phyloP scores from a whole-genome alignment of 2,797 vertebrate genomes.

The Chelon labrosus region DNA sequence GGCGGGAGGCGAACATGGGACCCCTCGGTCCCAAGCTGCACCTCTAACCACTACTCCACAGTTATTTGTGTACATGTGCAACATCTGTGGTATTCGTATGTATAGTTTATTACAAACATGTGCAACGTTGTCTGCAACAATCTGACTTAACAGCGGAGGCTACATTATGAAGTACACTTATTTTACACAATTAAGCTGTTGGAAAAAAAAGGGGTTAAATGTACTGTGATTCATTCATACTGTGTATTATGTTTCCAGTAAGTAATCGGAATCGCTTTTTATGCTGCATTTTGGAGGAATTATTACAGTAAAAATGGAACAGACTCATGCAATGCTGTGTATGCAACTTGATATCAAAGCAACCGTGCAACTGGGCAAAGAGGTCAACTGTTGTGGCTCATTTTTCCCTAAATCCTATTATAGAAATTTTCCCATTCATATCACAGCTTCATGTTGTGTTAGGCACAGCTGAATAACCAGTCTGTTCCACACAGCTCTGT shows the following conservation, averaged over 20 bases:
- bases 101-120: too few species aligned
- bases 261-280: background rate
- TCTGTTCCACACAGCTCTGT: conserved; percentile 15
- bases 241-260: background rate
- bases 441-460: conserved; percentile 32
- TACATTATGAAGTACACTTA: too few species aligned
- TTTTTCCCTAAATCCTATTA: background rate
- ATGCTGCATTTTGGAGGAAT: background rate
- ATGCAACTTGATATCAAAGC: background rate
- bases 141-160: too few species aligned
- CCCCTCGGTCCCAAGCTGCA: too few species aligned
- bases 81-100: too few species aligned
- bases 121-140: too few species aligned
- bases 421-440: background rate
- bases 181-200: background rate
- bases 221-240: background rate
- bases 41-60: too few species aligned
- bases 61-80: too few species aligned
- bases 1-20: too few species aligned
- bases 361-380: background rate
- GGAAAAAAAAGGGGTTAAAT: background rate
- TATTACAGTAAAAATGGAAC: background rate
- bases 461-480: conserved; percentile 32
- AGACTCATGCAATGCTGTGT: too few species aligned
- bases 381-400: background rate